These are phyloP conservation scores for Rhincodon typus DNA, from an alignment of 2,797 vertebrate species.

Conservation along the genomic window DNA sequence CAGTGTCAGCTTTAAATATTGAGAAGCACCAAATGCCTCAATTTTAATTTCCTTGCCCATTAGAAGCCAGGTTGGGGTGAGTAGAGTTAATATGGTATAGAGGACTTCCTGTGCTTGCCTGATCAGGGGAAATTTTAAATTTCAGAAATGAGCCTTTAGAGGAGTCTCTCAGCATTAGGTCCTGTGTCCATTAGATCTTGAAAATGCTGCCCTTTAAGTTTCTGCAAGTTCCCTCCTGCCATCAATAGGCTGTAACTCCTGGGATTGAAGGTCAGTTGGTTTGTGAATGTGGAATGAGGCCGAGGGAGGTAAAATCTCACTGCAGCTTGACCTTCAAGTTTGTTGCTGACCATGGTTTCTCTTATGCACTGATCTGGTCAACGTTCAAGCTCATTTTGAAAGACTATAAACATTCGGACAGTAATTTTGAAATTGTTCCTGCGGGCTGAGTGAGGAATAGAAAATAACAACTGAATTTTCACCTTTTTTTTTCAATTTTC, in stretches of 20 bases:
- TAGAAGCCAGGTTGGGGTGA: neutral
- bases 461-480: neutral
- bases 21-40: neutral
- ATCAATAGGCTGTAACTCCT: neutral
- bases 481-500: neutral
- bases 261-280: neutral
- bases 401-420: neutral
- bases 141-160: neutral
- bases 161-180: neutral
- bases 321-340: neutral
- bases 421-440: neutral
- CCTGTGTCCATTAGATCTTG: too few species aligned
- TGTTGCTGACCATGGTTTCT: neutral
- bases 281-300: neutral
- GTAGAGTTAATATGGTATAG: neutral
- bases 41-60: neutral
- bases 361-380: neutral
- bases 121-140: neutral
- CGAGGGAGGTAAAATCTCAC: neutral
- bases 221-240: neutral
- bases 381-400: neutral
- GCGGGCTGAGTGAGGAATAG: neutral
- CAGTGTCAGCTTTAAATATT: neutral
- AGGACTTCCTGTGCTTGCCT: neutral
- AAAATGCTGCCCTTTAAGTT: neutral